Base-by-base conservation (phyloP, 2,888 invertebrate genomes). In the Oscheius sp. region DNA sequence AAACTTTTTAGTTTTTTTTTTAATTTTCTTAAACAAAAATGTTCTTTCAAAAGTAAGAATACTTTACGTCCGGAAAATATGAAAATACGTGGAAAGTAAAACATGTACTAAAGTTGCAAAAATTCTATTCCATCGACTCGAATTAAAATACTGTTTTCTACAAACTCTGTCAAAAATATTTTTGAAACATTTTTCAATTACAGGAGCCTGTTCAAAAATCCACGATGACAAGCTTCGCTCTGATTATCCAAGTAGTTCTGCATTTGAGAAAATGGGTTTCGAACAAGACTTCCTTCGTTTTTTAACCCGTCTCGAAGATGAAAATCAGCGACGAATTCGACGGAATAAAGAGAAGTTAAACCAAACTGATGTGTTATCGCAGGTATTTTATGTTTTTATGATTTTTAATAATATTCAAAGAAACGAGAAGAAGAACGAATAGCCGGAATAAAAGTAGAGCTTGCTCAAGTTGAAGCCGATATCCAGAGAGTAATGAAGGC, bases 221-320 rank as follows among this genome's bases (percentile, higher is more conserved):
- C 98, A 98, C 84, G 97, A 98, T 88, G 97, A 97, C 85, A 94
- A 94, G 87, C 92, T 95, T 2, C 92, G 93, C 78, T 91, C 92
- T 71, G 89, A 94, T 83, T 98, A 89, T 59, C 72, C 73, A 4
- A 70, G 49, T 32, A 62, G 73, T 20, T 59, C 65, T 22, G 74
- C 74, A 22, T 81, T 76, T 45, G 79, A 73, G 38, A 76, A 76
- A 59, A 63, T 82, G n/a, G 81, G 80, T 4, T 82, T 81, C 56
- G 82, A 82, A 57, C 66, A 67, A 32, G 67, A 70, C 14, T 78
- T 82, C 54, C 70, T 80, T 2, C 50, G 73, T 8, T 78, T 71
- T 63, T 44, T 73, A 22, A 67, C 68, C 6, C 59, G 68, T 22
- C 62, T 82, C 47, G 74, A 81, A 28, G 78, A 81, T 20, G 82